A percentile compares a stretch with the other conserved stretches of the same genome.
Conservation (phyloP, 2,113 vertebrate species). For the Caranx ignobilis region DNA sequence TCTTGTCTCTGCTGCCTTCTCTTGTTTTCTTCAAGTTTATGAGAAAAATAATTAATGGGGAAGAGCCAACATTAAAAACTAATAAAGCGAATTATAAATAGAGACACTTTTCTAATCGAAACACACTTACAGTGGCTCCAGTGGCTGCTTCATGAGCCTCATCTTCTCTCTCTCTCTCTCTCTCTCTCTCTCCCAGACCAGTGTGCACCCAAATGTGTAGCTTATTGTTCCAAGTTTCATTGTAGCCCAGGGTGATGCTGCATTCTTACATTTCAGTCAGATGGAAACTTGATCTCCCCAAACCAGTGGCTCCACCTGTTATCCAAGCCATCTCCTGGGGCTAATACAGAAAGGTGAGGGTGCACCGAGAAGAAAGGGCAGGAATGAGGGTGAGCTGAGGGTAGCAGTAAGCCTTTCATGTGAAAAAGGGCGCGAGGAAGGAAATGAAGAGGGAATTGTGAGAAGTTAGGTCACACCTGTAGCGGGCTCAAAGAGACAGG, state of each 20-base stretch:
- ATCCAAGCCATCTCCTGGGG: conserved; percentile 73
- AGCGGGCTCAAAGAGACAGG: conserved; percentile 67
- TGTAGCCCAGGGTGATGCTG: conserved; percentile 50
- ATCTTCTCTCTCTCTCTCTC: too few relatives aligned
- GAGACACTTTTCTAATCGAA: conserved; percentile 35
- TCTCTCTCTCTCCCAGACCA: too few relatives aligned
- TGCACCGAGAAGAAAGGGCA: conserved; percentile 53
- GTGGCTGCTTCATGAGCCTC: conserved; percentile 2
- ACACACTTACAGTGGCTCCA: conserved; percentile 19
- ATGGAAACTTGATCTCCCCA: conserved; percentile 69
- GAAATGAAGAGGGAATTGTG: conserved; percentile 68
- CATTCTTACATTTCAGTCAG: conserved; percentile 70
- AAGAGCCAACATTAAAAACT: conserved; percentile 33
- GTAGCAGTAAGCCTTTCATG: conserved; percentile 76
- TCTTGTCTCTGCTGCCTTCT: background rate
- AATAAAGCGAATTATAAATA: conserved; percentile 31
- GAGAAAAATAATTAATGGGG: conserved; percentile 27
- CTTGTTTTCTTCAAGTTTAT: conserved; percentile 14
- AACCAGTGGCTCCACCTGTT: conserved; percentile 75
- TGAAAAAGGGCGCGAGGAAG: conserved; percentile 40
- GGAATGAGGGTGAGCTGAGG: conserved; percentile 61
- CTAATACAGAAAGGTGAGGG: conserved; percentile 56
- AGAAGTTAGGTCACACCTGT: conserved; percentile 76
- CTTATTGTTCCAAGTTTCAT: conserved; percentile 58
- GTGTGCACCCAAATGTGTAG: background rate